Evolutionary conservation across 92 coral and sea anemone genomes (phyloP).

Genomic region (Scolanthus callimorphus): DNA sequence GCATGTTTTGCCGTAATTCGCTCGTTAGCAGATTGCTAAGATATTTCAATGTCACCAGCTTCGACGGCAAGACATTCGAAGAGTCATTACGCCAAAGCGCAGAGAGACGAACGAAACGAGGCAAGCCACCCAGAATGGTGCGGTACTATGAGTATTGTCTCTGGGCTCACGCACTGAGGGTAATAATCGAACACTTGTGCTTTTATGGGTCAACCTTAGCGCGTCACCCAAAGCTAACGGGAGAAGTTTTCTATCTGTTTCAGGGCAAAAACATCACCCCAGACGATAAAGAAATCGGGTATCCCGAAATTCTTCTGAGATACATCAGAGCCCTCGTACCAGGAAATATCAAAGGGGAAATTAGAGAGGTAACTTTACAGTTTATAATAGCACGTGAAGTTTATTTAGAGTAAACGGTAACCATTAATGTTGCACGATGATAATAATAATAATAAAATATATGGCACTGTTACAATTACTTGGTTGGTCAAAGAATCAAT

Average conservation of each 20-base stretch:
- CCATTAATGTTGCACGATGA: too few species aligned
- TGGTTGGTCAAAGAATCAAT: not conserved
- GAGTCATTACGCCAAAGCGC: too few species aligned
- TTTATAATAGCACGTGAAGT: constrained; percentile 7
- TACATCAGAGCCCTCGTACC: constrained; percentile 34
- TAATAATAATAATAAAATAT: too few species aligned
- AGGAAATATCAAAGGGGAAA: constrained; percentile 47
- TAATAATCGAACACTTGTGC: not conserved
- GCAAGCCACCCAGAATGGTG: constrained; percentile 4
- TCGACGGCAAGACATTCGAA: too few species aligned
- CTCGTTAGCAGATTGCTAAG: too few species aligned
- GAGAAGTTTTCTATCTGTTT: too few species aligned
- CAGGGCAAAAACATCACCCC: constrained; percentile 27
- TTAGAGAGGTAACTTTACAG: constrained; percentile 37
- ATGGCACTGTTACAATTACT: too few species aligned
- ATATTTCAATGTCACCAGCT: too few species aligned
- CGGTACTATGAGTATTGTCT: constrained; percentile 5
- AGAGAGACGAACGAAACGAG: constrained; percentile 5
- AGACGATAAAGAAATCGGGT: constrained; percentile 5
- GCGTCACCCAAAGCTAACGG: too few species aligned
- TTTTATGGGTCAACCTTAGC: too few species aligned
- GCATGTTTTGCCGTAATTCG: too few species aligned
- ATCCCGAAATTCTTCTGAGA: constrained; percentile 16
- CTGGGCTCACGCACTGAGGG: constrained; percentile 17
- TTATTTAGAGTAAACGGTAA: constrained; percentile 11